Evolutionary conservation across 2,888 invertebrate genomes (phyloP).

Genomic region (Gisinianus flammeolus): DNA sequence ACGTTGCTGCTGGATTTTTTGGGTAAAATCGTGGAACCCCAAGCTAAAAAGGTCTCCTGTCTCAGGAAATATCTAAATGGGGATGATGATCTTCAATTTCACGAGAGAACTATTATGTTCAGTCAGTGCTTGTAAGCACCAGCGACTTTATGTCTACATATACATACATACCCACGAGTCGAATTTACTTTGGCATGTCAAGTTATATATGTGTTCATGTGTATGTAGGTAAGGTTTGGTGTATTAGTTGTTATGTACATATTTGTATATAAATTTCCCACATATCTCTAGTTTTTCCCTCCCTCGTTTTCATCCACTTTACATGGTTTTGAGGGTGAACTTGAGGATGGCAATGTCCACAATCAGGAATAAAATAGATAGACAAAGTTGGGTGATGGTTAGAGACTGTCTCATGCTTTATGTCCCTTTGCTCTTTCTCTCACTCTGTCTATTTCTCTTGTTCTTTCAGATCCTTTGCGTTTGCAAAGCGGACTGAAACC

Average conservation of each 20-base stretch:
- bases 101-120: neutral
- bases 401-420: neutral
- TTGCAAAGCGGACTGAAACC: slow-evolving; percentile 14
- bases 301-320: slow-evolving; percentile 28
- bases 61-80: slow-evolving; percentile 15
- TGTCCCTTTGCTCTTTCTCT: neutral
- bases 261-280: neutral
- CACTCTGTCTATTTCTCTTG: neutral
- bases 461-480: neutral
- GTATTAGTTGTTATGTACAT: neutral
- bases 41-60: slow-evolving; percentile 14
- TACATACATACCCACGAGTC: no score
- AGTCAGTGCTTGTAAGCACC: neutral
- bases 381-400: slow-evolving; percentile 7
- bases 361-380: neutral
- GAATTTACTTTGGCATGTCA: no score
- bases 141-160: neutral
- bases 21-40: slow-evolving; percentile 1
- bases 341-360: slow-evolving; percentile 17
- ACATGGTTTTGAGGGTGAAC: slow-evolving; percentile 33
- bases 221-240: neutral
- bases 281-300: slow-evolving; percentile 2
- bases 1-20: no score
- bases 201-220: no score
- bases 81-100: slow-evolving; percentile 17